Conservation (phyloP, 2,797 vertebrate species). For the Chaunax sp. region DNA sequence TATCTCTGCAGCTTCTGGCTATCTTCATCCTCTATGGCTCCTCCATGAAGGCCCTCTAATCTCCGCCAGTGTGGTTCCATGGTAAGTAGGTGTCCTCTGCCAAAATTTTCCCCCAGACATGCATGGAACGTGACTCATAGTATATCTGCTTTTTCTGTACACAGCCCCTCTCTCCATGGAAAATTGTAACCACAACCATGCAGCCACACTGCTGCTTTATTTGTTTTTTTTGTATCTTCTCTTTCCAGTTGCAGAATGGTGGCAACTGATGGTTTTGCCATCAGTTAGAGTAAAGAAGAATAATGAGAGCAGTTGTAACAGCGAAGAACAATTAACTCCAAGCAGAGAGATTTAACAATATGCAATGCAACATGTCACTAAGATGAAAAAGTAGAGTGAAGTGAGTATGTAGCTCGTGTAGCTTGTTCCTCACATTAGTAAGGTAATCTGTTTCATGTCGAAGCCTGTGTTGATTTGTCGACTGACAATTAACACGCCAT, state of each 20-base stretch:
- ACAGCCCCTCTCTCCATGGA: constrained; percentile 27
- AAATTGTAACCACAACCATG: constrained; percentile 46
- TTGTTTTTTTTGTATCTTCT: constrained; percentile 33
- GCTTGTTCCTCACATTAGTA: constrained; percentile 56
- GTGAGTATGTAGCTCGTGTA: constrained; percentile 47
- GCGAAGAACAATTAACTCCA: constrained; percentile 53
- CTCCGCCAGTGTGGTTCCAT: constrained; percentile 70
- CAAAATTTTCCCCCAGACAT: constrained; percentile 35
- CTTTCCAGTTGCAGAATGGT: constrained; percentile 42
- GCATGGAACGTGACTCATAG: constrained; percentile 45
- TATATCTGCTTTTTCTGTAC: constrained; percentile 33
- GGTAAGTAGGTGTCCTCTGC: constrained; percentile 70
- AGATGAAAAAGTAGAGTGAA: constrained; percentile 45
- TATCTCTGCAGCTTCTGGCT: constrained; percentile 75
- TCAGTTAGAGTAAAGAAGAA: constrained; percentile 53
- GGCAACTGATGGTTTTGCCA: constrained; percentile 52
- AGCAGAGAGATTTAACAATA: constrained; percentile 52
- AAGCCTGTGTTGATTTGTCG: constrained; percentile 63
- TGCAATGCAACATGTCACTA: constrained; percentile 57
- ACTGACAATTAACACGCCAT: constrained; percentile 57
- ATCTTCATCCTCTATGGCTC: constrained; percentile 74
- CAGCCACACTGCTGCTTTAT: constrained; percentile 29
- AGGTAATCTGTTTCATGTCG: constrained; percentile 68
- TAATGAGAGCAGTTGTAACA: constrained; percentile 58
- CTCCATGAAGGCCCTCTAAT: constrained; percentile 75